Evolutionary conservation across 1,140 invertebrate genomes (phyloP).

Genomic region (Drosophila melanica): DNA sequence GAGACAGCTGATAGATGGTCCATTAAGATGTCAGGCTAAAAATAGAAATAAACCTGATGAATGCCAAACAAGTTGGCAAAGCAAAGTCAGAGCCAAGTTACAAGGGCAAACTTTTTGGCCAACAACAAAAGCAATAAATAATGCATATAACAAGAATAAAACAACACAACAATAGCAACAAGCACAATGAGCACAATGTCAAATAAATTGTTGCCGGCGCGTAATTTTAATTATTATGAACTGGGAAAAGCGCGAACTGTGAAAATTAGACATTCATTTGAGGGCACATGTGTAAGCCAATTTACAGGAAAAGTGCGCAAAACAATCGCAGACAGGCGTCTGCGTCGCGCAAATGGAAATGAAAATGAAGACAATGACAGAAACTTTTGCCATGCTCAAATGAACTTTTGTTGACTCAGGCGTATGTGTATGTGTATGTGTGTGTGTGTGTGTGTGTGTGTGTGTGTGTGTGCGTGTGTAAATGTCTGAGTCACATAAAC

Average conservation of each 20-base stretch:
- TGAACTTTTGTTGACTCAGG: constrained; percentile 57
- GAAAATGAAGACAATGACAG: constrained; percentile 53
- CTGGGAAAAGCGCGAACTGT: constrained; percentile 58
- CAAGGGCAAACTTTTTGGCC: constrained; percentile 64
- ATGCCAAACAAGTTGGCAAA: constrained; percentile 75
- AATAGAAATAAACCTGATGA: constrained; percentile 60
- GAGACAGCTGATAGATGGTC: neutral
- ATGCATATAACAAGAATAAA: constrained; percentile 67
- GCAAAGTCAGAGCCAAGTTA: constrained; percentile 57
- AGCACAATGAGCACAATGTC: constrained; percentile 41
- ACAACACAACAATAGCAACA: constrained; percentile 31
- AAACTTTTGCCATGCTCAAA: constrained; percentile 57
- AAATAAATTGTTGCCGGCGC: constrained; percentile 62
- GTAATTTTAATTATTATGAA: constrained; percentile 82
- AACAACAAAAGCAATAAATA: constrained; percentile 65
- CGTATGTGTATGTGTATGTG: neutral
- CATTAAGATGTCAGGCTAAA: constrained; percentile 42
- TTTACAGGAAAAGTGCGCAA: constrained; percentile 10
- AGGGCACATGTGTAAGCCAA: constrained; percentile 28
- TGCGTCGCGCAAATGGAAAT: neutral
- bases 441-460: constrained; percentile 19
- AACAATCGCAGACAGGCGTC: neutral
- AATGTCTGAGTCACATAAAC: constrained; percentile 44
- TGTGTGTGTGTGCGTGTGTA: neutral
- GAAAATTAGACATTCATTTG: constrained; percentile 79